Base-by-base conservation (phyloP, 2,113 vertebrate species). In the Catharus minimus region DNA sequence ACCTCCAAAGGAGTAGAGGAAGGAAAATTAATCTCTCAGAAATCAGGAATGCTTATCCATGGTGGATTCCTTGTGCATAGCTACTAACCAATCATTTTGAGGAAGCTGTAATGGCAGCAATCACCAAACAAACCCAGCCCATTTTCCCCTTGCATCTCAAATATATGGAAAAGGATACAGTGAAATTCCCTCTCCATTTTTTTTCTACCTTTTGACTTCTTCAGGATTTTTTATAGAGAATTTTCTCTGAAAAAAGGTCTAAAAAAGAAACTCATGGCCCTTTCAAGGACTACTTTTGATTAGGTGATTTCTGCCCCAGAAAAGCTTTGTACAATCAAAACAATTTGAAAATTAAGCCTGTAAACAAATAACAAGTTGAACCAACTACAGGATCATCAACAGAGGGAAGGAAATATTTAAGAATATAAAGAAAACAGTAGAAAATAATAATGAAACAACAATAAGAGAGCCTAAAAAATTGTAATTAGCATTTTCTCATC, bases 151-250 rank as follows among this genome's bases (percentile, higher is more conserved):
- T 36, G 15, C 41, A 41, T 38, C n/a, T 65, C 15, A 78, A 88
- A 66, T 5, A 5, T 0, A 1, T 38, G 12, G 21, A 3, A 74
- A 67, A 78, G 18, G 41, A 67, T 1, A 50, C 4, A 67, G 9
- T 5, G 19, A 20, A 61, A 8, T 1, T 66, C 30, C 20, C 13
- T 38, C 20, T 74, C 7, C 3, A 2, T 11, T 44, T 49, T 60
- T 71, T 39, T 17, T 7, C 11, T 24, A 57, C 5, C 3, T 10
- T 79, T 58, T 52, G 14, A 50, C 26, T 58, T 36, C 13, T 36
- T 82, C 21, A 73, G 20, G 5, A 30, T 58, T 78, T 78, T 43
- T 62, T 39, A 47, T 14, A 60, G 4, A 64, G 1, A 67, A 36
- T 2, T 72, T 74, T n/a, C 43, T 28, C 22, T 2, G 2, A 52